phyloP scores from a whole-genome alignment of 2,888 invertebrate species.

The Temnothorax unifasciatus region DNA sequence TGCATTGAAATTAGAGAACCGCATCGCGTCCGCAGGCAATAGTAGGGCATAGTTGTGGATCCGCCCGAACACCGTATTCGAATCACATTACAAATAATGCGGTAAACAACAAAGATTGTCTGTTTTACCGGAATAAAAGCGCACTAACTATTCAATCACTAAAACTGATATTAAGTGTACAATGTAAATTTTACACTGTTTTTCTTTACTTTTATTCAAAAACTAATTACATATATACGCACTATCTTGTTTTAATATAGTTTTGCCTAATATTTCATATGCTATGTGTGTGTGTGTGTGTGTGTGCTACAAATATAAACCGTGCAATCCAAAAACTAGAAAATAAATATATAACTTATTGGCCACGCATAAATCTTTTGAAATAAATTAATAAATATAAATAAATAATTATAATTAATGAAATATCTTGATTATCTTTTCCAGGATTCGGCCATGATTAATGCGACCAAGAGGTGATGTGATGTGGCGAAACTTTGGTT shows the following conservation, averaged over 20 bases:
- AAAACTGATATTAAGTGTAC: background rate
- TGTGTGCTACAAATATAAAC: background rate
- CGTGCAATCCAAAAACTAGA: background rate
- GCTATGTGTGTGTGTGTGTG: background rate
- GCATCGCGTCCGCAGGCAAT: constrained; percentile 39
- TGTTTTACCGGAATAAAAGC: background rate
- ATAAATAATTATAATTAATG: background rate
- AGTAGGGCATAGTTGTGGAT: constrained; percentile 37
- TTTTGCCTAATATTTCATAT: background rate
- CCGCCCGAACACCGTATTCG: background rate
- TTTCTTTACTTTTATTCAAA: background rate
- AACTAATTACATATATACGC: background rate
- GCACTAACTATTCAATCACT: background rate
- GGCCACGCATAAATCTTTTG: background rate
- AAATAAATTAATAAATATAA: constrained; percentile 8
- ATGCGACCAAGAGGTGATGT: constrained; percentile 79
- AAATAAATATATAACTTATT: background rate
- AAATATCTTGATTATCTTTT: constrained; percentile 49
- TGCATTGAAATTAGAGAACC: constrained; percentile 52
- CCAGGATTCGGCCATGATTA: constrained; percentile 78
- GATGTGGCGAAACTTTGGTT: constrained; percentile 79
- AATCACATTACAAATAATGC: constrained; percentile 26
- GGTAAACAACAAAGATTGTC: constrained; percentile 17
- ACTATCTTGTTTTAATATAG: background rate
- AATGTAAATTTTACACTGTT: background rate